These are phyloP conservation scores for Natrix natrix DNA, from an alignment of 2,797 vertebrate species.

Conservation along the genomic window DNA sequence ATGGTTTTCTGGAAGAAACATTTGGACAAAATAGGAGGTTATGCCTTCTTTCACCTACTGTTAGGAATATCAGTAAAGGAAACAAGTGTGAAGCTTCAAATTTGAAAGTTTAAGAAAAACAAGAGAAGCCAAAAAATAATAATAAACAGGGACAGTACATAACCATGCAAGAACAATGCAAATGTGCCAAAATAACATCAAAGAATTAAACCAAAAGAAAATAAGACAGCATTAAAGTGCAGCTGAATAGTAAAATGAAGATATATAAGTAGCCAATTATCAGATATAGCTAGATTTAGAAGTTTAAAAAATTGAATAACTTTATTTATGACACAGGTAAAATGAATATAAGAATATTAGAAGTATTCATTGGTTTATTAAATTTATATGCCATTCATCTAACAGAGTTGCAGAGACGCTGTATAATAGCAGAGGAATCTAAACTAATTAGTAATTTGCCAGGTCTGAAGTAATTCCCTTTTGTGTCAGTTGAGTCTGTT, in stretches of 20 bases:
- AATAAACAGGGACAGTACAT: not conserved
- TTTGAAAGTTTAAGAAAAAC: not conserved
- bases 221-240: not conserved
- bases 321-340: not conserved
- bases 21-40: not conserved
- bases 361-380: not conserved
- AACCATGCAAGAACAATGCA: not conserved
- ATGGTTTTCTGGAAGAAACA: not conserved
- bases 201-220: not conserved
- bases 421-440: not conserved
- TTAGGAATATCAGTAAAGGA: not conserved
- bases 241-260: not conserved
- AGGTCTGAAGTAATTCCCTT: not conserved
- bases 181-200: not conserved
- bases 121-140: not conserved
- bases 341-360: not conserved
- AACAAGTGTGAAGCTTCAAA: not conserved
- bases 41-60: not conserved
- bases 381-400: not conserved
- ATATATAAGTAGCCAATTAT: not conserved
- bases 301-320: not conserved
- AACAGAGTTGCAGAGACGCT: not conserved
- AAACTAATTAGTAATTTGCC: not conserved
- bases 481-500: not conserved
- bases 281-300: not conserved